phyloP scores from a whole-genome alignment of 2,888 invertebrate species.

The Oxytorus armatus region DNA sequence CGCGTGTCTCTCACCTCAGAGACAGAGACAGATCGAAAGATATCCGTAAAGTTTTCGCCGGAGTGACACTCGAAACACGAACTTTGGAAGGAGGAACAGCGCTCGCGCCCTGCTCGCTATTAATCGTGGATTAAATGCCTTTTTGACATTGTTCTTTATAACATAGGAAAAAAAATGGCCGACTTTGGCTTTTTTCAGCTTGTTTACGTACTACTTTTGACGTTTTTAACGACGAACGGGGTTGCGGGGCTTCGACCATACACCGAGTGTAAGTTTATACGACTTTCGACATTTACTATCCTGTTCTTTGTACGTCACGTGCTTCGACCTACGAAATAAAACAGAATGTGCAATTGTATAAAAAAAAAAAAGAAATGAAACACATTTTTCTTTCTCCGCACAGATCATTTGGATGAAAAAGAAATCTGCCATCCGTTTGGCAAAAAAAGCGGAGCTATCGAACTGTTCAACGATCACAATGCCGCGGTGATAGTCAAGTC shows the following conservation, averaged over 20 bases:
- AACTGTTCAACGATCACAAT: slow-evolving; percentile 30
- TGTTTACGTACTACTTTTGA: slow-evolving; percentile 38
- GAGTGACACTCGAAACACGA: neutral
- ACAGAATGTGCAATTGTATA: neutral
- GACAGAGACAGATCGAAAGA: too few relatives aligned
- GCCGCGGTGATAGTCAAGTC: slow-evolving; percentile 66
- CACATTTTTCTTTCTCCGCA: neutral
- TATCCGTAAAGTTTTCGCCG: too few relatives aligned
- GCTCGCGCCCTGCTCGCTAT: neutral
- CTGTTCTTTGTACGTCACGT: neutral
- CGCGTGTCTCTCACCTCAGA: too few relatives aligned
- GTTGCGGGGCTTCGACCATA: slow-evolving; percentile 11
- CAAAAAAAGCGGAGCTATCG: slow-evolving; percentile 48
- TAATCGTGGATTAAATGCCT: slow-evolving; percentile 3
- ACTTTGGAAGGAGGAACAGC: neutral
- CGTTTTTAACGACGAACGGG: slow-evolving; percentile 14
- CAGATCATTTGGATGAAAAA: slow-evolving; percentile 73
- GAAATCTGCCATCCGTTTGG: slow-evolving; percentile 72
- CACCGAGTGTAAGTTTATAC: slow-evolving; percentile 21
- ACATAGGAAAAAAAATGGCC: slow-evolving; percentile 26
- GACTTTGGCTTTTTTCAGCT: slow-evolving; percentile 29
- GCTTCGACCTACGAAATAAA: neutral
- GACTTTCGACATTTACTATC: neutral
- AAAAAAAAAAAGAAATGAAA: neutral
- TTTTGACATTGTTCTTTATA: slow-evolving; percentile 29